Evolutionary conservation across 2,888 invertebrate species (phyloP), one percentile per base, ranked within the genome.

Genomic region (Drosophila emarginata): DNA sequence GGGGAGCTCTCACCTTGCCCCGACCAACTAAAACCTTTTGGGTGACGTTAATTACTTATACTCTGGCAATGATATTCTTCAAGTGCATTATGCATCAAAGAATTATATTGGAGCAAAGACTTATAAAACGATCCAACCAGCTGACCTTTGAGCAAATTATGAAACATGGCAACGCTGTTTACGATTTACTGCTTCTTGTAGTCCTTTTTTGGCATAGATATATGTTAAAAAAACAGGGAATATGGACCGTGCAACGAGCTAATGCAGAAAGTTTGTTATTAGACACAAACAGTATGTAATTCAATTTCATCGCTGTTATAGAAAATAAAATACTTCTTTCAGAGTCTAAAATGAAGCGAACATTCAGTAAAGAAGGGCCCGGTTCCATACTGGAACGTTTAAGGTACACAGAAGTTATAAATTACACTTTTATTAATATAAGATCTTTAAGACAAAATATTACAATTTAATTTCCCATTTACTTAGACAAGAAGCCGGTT

Each of bases 21-120:
- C 93, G 99, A 58, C 99, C 99, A 0, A 96, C 97, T 1, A 99
- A 99, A 92, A 96, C 96, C 0, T 99, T 99, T 92, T 99, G 99
- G 99, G 96, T 99, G 69, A 96, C 98, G 1, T 93, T 98, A 70
- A 99, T 99, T 80, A 98, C 98, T 0, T 99, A 99, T 89, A 98
- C 98, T 0, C 97, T 99, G 94, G 97, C 96, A 2, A 96, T 98
- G 78, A 97, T 99, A 2, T 94, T 99, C 21, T 94, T 98, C 78
- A 99, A 99, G 92, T 99, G 98, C 91, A 94, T 99, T 90, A 98
- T 97, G 93, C 99, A 99, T 94, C 97, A 98, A 92, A 95, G 96
- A 87, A 95, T 98, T 79, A 94, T 98, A 77, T 95, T 96, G 0
- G 97, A 97, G 96, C 97, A 97, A 89, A 93, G 93, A 81, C 93